Conservation (phyloP, 2,888 invertebrate genomes). For the Sphaeridia pumilis region DNA sequence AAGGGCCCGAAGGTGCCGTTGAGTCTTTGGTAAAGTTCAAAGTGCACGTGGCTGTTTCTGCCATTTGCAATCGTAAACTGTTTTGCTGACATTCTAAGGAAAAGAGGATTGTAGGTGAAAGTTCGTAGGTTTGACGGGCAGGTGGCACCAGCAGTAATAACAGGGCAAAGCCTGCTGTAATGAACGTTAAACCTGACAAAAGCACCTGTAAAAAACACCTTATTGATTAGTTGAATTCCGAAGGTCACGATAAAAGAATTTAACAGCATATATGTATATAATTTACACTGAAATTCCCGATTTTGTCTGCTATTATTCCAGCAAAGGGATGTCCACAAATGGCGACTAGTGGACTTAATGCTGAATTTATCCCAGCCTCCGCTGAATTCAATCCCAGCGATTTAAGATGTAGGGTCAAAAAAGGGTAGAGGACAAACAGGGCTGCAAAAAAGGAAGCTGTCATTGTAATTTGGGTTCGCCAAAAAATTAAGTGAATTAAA, state of each 20-base stretch:
- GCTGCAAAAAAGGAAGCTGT: constrained; percentile 44
- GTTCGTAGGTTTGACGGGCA: constrained; percentile 54
- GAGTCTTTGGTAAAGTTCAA: constrained; percentile 11
- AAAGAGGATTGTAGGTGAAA: constrained; percentile 51
- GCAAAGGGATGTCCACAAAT: constrained; percentile 66
- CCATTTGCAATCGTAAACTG: constrained; percentile 18
- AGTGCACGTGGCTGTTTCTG: constrained; percentile 19
- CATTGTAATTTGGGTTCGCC: not conserved
- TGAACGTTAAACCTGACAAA: constrained; percentile 53
- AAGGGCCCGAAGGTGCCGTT: constrained; percentile 6
- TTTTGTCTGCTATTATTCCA: constrained; percentile 63
- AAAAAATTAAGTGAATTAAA: not conserved
- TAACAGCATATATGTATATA: too few relatives aligned
- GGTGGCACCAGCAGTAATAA: constrained; percentile 58
- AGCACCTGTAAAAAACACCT: constrained; percentile 45
- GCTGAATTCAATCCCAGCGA: constrained; percentile 65
- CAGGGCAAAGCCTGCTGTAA: constrained; percentile 56
- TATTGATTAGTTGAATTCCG: not conserved
- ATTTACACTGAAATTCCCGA: constrained; percentile 65
- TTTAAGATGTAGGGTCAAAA: constrained; percentile 66
- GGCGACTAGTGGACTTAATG: constrained; percentile 57
- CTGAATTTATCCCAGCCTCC: constrained; percentile 69
- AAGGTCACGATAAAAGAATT: too few relatives aligned
- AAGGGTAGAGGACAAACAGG: constrained; percentile 62
- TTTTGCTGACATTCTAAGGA: constrained; percentile 45